Evolutionary conservation across 2,113 vertebrate genomes (phyloP), one percentile per base, ranked within the genome.

Genomic region (Lethenteron camtschaticum): DNA sequence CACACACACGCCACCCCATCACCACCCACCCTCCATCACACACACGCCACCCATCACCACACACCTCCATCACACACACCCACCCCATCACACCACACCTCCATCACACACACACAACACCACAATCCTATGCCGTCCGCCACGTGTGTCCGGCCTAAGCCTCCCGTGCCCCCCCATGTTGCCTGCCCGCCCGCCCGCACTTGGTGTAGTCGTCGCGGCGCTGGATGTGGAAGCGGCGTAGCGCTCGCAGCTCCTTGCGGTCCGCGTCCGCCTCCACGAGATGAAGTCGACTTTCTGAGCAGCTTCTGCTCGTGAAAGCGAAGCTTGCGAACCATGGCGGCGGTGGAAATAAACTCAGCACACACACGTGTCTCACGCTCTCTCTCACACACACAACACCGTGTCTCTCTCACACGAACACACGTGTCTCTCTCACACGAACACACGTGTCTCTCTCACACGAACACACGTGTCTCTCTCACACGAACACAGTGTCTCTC

Each of bases 271-370:
- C 87, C 77, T 95, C 89, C 92, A 97, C 78, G 84, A 90, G 66
- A 97, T 82, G 72, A 96, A 87, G 73, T 92, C 89, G 3, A 96
- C 86, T 75, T 87, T 91, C 77, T 91, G 75, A 97, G 74, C 71
- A 97, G 82, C 80, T 97, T 97, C 81, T 90, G 80, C 74, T 96
- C 92, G 11, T 95, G 90, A 73, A 83, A 85, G 57, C 87, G 89
- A 0, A 96, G 80, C 73, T 95, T 95, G 71, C 92, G 86, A 57
- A 97, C 92, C 92, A 96, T 96, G n/a, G 63, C 63, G n/a, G 63
- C 63, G 63, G 63, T 66, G 63, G n/a, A 63, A 18, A 63, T 18
- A 63, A 13, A 66, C 63, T 16, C 63, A n/a, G 63, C 24, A 24
- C 10, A 66, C 41, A 41, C 41, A 41, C 24, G 24, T 41, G 24